Evolutionary conservation across 2,113 vertebrate species (phyloP), one percentile per base, ranked within the genome.

Genomic region (Myxocyprinus asiaticus): DNA sequence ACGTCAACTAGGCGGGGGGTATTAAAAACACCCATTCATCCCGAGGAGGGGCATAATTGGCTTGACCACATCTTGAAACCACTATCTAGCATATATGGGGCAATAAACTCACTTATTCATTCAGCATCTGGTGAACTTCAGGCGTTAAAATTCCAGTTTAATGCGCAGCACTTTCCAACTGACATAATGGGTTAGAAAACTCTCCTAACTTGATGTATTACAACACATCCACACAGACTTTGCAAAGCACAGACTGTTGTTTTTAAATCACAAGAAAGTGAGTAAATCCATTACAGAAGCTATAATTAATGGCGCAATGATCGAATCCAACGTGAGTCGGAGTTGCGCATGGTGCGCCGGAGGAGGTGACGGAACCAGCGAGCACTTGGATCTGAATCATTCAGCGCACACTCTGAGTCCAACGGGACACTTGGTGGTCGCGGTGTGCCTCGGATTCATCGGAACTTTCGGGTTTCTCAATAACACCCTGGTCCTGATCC

Each of bases 361-460:
- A 14, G 48, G 14, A 45, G 42, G 44, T 55, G 78, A 64, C 48
- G 50, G 85, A 84, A 75, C 85, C 75, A 69, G 64, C 78, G 77
- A 83, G 82, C 84, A 83, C 73, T 69, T 69, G 65, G 65, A 42
- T 78, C 77, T 71, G 70, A 76, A 9, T 58, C 88, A 70, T 84
- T 70, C 9, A 82, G 76, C 85, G 4, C 53, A 88, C 7, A 56
- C 83, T 61, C 85, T 92, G 65, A 90, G 79, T 17, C 90, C 91
- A 8, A 87, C 83, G 0, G 94, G 93, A n/a, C 92, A 95, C 89
- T 85, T 93, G 78, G 66, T 93, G 74, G 90, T 93, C 63, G 90
- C 93, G 0, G 89, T 92, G 84, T 94, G 89, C 84, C 92, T 93
- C 43, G 93, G 93, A 53, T 83, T 89, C 68, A 90, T 92, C 85